Evolutionary conservation across 2,113 vertebrate genomes (phyloP).

Genomic region (Urocynchramus pylzowi): DNA sequence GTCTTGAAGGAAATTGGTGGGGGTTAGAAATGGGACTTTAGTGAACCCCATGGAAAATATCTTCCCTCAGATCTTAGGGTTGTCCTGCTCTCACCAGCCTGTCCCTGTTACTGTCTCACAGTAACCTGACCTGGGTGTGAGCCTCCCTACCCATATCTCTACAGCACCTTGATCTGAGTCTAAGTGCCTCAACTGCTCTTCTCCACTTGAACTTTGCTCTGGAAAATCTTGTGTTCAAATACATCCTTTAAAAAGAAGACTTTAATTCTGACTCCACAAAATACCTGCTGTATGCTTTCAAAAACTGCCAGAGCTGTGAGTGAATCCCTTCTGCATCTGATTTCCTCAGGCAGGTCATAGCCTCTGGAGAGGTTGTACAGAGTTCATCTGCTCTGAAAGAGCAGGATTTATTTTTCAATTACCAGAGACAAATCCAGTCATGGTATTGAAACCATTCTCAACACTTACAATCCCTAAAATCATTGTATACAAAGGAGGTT

Average conservation of each 20-base stretch:
- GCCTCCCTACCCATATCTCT: slow-evolving; percentile 37
- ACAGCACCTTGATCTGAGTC: neutral
- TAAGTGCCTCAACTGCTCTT: slow-evolving; percentile 66
- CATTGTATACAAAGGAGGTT: slow-evolving; percentile 10
- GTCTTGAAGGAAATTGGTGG: slow-evolving; percentile 20
- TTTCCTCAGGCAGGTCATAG: slow-evolving; percentile 33
- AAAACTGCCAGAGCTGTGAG: slow-evolving; percentile 34
- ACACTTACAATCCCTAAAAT: slow-evolving; percentile 57
- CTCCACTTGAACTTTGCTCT: slow-evolving; percentile 59
- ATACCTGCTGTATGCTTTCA: slow-evolving; percentile 67
- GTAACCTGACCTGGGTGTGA: slow-evolving; percentile 67
- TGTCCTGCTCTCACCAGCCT: slow-evolving; percentile 50
- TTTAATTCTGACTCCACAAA: slow-evolving; percentile 49
- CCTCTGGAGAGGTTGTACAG: slow-evolving; percentile 22
- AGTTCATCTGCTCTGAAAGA: slow-evolving; percentile 46
- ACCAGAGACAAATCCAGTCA: slow-evolving; percentile 19
- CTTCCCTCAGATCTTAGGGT: neutral
- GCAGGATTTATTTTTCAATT: slow-evolving; percentile 77
- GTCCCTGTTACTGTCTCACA: slow-evolving; percentile 40
- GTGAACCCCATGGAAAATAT: slow-evolving; percentile 23
- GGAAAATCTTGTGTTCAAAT: slow-evolving; percentile 59
- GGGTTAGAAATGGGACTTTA: slow-evolving; percentile 63
- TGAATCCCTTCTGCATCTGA: slow-evolving; percentile 61
- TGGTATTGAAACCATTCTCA: neutral
- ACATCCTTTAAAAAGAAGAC: slow-evolving; percentile 42